Evolutionary conservation across 2,888 invertebrate genomes (phyloP).

Genomic region (Nyleta sp.): DNA sequence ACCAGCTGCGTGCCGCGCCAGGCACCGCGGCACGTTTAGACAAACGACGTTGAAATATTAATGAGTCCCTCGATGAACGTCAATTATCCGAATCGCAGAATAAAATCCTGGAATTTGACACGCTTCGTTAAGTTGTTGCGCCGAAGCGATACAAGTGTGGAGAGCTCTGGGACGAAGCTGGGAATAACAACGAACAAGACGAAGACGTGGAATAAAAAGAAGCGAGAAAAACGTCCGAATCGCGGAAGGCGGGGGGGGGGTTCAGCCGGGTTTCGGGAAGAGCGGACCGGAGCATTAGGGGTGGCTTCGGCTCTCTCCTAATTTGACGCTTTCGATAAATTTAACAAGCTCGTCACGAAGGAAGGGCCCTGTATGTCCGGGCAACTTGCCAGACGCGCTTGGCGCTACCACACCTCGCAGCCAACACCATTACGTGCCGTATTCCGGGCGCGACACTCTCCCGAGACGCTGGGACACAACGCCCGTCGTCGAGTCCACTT

Average conservation of each 20-base stretch:
- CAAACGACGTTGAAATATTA: constrained; percentile 40
- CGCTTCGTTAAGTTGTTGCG: constrained; percentile 47
- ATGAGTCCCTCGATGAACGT: constrained; percentile 48
- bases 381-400: constrained; percentile 78
- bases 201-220: neutral
- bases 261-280: constrained; percentile 36
- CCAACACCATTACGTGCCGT: constrained; percentile 80
- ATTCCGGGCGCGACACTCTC: constrained; percentile 76
- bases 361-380: constrained; percentile 77
- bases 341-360: constrained; percentile 82
- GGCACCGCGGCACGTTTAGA: constrained; percentile 10
- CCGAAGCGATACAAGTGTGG: constrained; percentile 13
- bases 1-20: neutral
- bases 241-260: neutral
- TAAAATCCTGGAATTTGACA: constrained; percentile 24
- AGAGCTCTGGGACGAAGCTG: constrained; percentile 24
- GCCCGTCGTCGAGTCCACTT: constrained; percentile 79
- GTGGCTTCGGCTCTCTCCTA: constrained; percentile 75
- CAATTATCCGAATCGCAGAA: constrained; percentile 37
- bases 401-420: constrained; percentile 73
- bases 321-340: constrained; percentile 82
- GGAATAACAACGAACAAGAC: constrained; percentile 11
- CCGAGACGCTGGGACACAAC: constrained; percentile 73
- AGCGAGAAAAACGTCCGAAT: neutral
- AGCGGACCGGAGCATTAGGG: constrained; percentile 56